phyloP scores from a whole-genome alignment of 2,888 invertebrate species.

The Trichopria drosophilae region DNA sequence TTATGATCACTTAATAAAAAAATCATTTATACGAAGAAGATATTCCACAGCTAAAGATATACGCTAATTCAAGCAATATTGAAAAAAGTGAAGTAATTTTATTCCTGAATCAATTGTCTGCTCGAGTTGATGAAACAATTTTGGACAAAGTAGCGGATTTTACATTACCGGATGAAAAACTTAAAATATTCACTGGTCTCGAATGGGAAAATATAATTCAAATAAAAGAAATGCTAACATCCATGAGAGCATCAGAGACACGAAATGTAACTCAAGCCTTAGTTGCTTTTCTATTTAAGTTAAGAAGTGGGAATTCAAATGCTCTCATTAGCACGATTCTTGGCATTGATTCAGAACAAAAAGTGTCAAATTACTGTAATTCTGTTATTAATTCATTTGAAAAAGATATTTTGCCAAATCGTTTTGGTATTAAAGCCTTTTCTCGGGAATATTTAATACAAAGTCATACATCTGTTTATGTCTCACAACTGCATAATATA shows the following conservation, averaged over 20 bases:
- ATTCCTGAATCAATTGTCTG: conserved; percentile 9
- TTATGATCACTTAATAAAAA: conserved; percentile 14
- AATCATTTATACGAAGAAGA: conserved; percentile 20
- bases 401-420: too few species aligned
- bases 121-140: conserved; percentile 1
- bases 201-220: conserved; percentile 24
- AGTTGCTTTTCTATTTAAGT: conserved; percentile 31
- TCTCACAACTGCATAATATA: conserved; percentile 12
- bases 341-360: too few species aligned
- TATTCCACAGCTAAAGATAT: conserved; percentile 1
- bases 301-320: conserved; percentile 33
- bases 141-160: conserved; percentile 23
- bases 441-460: too few species aligned
- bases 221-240: conserved; percentile 18
- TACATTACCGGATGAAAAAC: conserved; percentile 21
- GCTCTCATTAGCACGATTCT: conserved; percentile 17
- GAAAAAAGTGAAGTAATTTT: conserved; percentile 8
- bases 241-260: conserved; percentile 16
- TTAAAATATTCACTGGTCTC: conserved; percentile 26
- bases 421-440: conserved; percentile 21
- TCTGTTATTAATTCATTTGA: conserved; percentile 26
- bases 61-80: conserved; percentile 10
- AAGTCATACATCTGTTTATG: conserved; percentile 18
- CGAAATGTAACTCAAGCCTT: conserved; percentile 27
- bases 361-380: conserved; percentile 13